phyloP scores from a whole-genome alignment of 1,140 invertebrate genomes.

The Gryon sp. region DNA sequence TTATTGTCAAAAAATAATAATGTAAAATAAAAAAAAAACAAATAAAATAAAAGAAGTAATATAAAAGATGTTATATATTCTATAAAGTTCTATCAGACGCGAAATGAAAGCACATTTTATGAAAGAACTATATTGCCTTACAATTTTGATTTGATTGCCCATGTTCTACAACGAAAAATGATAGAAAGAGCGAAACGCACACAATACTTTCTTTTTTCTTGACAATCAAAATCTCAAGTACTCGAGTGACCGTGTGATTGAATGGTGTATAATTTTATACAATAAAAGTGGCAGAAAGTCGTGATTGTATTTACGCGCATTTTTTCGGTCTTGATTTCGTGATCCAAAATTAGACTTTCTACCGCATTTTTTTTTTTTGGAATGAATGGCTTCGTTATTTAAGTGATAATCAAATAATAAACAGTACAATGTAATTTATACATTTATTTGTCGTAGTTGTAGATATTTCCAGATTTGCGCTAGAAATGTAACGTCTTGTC shows the following conservation, averaged over 20 bases:
- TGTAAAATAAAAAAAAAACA: background rate
- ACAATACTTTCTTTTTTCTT: slow-evolving; percentile 59
- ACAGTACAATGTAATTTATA: too few relatives aligned
- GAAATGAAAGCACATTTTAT: slow-evolving; percentile 35
- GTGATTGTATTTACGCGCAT: slow-evolving; percentile 45
- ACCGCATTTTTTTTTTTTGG: slow-evolving; percentile 16
- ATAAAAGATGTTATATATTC: too few relatives aligned
- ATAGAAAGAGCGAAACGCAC: slow-evolving; percentile 20
- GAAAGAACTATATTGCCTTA: slow-evolving; percentile 24
- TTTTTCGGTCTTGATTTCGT: too few relatives aligned
- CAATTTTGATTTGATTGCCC: slow-evolving; percentile 25
- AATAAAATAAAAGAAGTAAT: too few relatives aligned
- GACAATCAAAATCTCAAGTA: slow-evolving; percentile 55
- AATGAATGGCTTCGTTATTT: too few relatives aligned
- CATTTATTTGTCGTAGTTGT: too few relatives aligned
- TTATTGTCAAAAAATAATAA: too few relatives aligned
- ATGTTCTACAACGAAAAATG: slow-evolving; percentile 37
- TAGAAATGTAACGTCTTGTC: too few relatives aligned
- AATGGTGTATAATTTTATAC: slow-evolving; percentile 57
- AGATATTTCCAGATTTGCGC: too few relatives aligned
- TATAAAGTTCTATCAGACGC: too few relatives aligned
- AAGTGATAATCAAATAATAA: too few relatives aligned
- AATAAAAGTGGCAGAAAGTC: slow-evolving; percentile 47
- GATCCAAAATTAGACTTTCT: too few relatives aligned
- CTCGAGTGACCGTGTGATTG: slow-evolving; percentile 51